Evolutionary conservation across 2,113 vertebrate species (phyloP).

Genomic region (Myrmecobius fasciatus): DNA sequence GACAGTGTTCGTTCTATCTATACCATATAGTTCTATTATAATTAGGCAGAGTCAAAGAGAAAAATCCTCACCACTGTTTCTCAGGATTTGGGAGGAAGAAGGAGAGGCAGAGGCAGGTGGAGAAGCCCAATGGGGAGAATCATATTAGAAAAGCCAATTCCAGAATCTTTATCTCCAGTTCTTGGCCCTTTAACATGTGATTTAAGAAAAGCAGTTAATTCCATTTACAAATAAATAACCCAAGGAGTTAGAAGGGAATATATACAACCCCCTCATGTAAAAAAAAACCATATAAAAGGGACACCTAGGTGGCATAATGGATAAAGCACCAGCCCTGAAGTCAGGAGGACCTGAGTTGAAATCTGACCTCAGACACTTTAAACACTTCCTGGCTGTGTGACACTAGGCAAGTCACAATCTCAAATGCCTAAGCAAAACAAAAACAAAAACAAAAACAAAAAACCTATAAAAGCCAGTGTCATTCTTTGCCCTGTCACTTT

Average conservation of each 20-base stretch:
- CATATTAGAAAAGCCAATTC: neutral
- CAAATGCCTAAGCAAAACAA: neutral
- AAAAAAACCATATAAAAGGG: neutral
- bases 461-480: conserved; percentile 76
- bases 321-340: too few species aligned
- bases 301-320: too few species aligned
- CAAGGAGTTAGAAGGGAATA: conserved; percentile 70
- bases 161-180: neutral
- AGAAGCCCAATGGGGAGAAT: neutral
- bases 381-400: too few species aligned
- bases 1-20: neutral
- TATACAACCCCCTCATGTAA: conserved; percentile 81
- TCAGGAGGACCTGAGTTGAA: too few species aligned
- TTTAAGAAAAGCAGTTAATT: conserved; percentile 68
- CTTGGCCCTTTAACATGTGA: conserved; percentile 32
- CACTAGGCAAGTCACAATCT: too few species aligned
- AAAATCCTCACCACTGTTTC: conserved; percentile 47
- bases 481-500: conserved; percentile 85
- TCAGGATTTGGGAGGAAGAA: conserved; percentile 55
- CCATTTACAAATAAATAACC: conserved; percentile 52
- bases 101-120: neutral
- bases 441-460: conserved; percentile 54
- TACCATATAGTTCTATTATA: neutral
- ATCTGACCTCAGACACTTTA: too few species aligned
- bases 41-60: conserved; percentile 65